Base-by-base conservation (phyloP, 2,797 vertebrate species). In the Galagoides demidoff region DNA sequence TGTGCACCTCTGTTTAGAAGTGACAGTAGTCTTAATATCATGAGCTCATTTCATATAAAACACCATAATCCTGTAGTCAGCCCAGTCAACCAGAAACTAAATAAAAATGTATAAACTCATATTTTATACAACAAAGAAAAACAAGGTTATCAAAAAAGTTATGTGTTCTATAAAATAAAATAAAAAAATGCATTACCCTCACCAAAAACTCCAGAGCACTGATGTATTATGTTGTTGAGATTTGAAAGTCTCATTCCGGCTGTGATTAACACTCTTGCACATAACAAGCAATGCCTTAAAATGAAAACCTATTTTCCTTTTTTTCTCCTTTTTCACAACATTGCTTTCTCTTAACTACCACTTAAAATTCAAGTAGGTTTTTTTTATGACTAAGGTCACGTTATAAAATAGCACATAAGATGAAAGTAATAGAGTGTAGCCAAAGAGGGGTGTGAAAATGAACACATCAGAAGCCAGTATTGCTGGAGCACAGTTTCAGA, bases 361-460 rank as follows among this genome's bases (percentile, higher is more conserved):
- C 61, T 97, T 98, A 96, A 98, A 96, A 96, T 97, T 97, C 95
- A 94, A 87, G 79, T 39, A 39, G 23, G 19, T 1, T 79, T 93
- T 96, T 91, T 81, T 94, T 95, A 97, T 92, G 89, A 95, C 92
- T 96, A 97, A 98, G 97, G 96, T 97, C 97, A 97, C 94, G 95
- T 97, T 96, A 97, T 95, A 78, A 97, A 98, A 97, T 81, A 96
- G 85, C 90, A 89, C 52, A 70, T 89, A 94, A 92, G 95, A 96
- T 96, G 92, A 95, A 97, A 97, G 74, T 70, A 95, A 85, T 93
- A 87, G 81, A 95, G 37, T 96, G 94, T 68, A 96, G 81, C 81
- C 74, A 92, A 82, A 88, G 81, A 97, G 83, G 70, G 90, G 68
- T 6, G 31, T 85, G 77, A 88, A 96, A 97, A 97, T 90, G 96